These are phyloP conservation scores for Aurelia coerulea DNA, from an alignment of 30 jellyfish, hydroid and myxozoan species.

Conservation along the genomic window DNA sequence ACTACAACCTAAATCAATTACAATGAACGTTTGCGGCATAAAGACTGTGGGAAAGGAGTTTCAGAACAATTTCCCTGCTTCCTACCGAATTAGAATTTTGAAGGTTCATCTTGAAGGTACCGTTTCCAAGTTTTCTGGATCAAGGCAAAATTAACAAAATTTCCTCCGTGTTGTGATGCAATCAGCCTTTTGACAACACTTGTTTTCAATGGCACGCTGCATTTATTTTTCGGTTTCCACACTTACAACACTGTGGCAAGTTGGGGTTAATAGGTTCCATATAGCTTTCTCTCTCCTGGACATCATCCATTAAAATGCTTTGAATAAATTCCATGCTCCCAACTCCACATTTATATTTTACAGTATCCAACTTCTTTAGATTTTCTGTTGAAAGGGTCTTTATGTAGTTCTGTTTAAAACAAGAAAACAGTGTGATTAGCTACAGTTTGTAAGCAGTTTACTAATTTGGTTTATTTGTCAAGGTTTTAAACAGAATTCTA, in stretches of 20 bases:
- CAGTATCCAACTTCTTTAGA: conserved; percentile 8
- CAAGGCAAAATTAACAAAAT: too few species aligned
- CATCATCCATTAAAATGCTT: conserved; percentile 5
- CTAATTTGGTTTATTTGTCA: not conserved
- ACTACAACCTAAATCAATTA: too few species aligned
- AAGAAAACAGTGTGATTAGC: not conserved
- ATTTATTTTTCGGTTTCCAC: not conserved
- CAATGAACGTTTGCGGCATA: too few species aligned
- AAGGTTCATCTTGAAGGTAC: too few species aligned
- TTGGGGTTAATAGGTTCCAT: not conserved
- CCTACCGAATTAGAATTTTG: too few species aligned
- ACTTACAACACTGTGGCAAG: too few species aligned
- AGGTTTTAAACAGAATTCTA: too few species aligned
- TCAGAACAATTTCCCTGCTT: too few species aligned
- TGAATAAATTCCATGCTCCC: conserved; percentile 30
- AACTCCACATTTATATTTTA: conserved; percentile 25
- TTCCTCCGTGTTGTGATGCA: not conserved
- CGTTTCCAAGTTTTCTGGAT: too few species aligned
- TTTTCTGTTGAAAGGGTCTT: not conserved
- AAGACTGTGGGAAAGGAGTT: too few species aligned
- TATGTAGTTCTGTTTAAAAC: not conserved
- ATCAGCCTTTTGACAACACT: not conserved
- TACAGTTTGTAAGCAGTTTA: not conserved
- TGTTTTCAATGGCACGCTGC: conserved; percentile 2
- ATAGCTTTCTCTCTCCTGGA: not conserved